Evolutionary conservation across 2,888 invertebrate genomes (phyloP), one percentile per base, ranked within the genome.

Genomic region (Lepidochitona cinerea): DNA sequence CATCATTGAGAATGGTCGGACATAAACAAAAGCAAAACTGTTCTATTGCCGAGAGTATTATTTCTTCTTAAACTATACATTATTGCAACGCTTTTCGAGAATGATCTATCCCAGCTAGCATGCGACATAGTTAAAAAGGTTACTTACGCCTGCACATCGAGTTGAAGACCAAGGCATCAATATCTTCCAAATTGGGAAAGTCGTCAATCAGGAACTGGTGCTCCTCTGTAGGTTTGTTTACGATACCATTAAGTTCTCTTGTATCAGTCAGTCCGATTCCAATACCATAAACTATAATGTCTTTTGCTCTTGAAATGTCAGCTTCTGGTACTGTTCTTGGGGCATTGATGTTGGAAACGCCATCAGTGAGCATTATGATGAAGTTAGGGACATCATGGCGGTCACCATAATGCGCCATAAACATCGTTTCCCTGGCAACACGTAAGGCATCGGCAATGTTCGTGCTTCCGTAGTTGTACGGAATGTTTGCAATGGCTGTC

Each of bases 331-430:
- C 32, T 0, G 77, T 77, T 32, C 64, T 6, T 18, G 52, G 29
- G 6, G 70, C 12, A 59, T 80, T 71, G 29, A 81, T 74, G 70
- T 78, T 79, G 5, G 80, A 81, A 41, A 78, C 73, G 18, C 80
- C 81, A 49, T 81, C 79, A 12, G 78, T 70, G 37, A 81, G 35
- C 29, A 79, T 66, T 35, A 81, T 68, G 36, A 72, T 74, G 32
- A 80, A 59, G 54, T 81, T 80, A 23, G 35, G 59, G 4, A 76
- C 78, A 23, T 75, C 75, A 14, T 68, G 70, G 7, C 81, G 68
- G 65, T 80, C 79, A 6, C 81, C 81, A 49, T 71, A 41, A 1
- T 12, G 67, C 1, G 54, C 37, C 23, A 35, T 37, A 66, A 79
- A 79, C 74, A 79, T 72, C 29, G 68, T 65, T 37, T 70, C 68